Base-by-base conservation (phyloP, 2,113 vertebrate species). In the Ameiurus melas region DNA sequence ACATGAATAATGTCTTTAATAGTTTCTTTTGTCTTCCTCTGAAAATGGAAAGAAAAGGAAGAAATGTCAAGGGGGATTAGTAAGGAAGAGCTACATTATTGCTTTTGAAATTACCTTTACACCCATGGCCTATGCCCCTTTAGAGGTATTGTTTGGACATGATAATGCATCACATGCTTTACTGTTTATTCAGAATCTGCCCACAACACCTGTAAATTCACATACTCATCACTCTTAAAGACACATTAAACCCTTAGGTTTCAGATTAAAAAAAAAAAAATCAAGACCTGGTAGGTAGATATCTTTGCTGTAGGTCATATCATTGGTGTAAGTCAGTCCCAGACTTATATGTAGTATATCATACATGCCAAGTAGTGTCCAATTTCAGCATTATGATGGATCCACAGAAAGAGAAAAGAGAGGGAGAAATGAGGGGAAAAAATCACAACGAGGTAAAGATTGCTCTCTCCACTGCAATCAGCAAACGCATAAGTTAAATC, bases 1-100 rank as follows among this genome's bases (percentile, higher is more conserved):
- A 87, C 86, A 91, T 94, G 92, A 95, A 94, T 92, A 92, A 94
- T 94, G 93, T 92, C 82, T 94, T 94, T 93, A 92, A 94, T 94
- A 92, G 47, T 73, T 75, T 84, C 88, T 86, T 85, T 89, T 91
- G 88, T 92, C 92, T 89, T 94, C 91, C 14, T 39, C 90, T 92
- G 33, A 39, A 91, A 92, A 89, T 92, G 30, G 66, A 86, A 89
- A 78, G 85, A 89, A 80, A 90, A 81, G 58, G 81, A 81, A 85
- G 64, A 90, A 92, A 90, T 88, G 91, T 93, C 89, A 91, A 89
- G 66, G 47, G 92, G 78, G 83, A 87, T 92, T 89, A 83, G 86
- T 33, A 73, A 62, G 55, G 79, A 85, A 85, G 73, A 88, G 58
- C 47, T 53, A 64, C n/a, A 82, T 88, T 92, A 92, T 94, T 94